Conservation (phyloP, 23 tunicate genomes). For the Corella eumyota region DNA sequence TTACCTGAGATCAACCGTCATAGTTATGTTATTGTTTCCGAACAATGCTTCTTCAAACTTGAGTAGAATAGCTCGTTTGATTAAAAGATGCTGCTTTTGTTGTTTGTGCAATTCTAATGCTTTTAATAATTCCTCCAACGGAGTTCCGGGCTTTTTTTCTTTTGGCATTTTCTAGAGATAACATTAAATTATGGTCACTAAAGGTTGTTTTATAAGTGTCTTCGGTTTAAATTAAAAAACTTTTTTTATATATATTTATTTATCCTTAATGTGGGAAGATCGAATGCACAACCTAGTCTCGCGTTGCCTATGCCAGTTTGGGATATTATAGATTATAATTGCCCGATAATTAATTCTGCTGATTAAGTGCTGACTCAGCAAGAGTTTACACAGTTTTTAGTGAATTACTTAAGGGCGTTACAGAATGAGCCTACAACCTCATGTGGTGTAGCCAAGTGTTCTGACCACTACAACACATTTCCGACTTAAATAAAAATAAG, state of each 20-base stretch:
- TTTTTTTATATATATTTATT: too few relatives aligned
- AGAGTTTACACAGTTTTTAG: too few relatives aligned
- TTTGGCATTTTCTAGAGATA: constrained; percentile 5
- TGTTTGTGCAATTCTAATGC: constrained; percentile 56
- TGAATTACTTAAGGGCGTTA: background rate
- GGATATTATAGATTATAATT: too few relatives aligned
- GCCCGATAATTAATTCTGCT: too few relatives aligned
- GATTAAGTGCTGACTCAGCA: too few relatives aligned
- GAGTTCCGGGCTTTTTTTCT: constrained; percentile 35
- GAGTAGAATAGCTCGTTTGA: constrained; percentile 71
- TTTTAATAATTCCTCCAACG: constrained; percentile 41
- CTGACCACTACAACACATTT: background rate
- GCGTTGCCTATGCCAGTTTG: too few relatives aligned
- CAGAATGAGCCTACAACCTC: too few relatives aligned
- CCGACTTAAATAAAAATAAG: background rate
- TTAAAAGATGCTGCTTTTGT: constrained; percentile 77
- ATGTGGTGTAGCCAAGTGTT: background rate
- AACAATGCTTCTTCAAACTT: constrained; percentile 90
- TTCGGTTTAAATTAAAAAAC: too few relatives aligned
- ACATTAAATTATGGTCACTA: constrained; percentile 2
- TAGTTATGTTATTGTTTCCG: constrained; percentile 87
- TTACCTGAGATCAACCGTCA: constrained; percentile 82
- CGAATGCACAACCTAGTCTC: too few relatives aligned
- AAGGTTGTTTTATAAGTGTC: too few relatives aligned
- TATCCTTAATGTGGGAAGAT: too few relatives aligned